Evolutionary conservation across 2,113 vertebrate genomes (phyloP).

Genomic region (Theristicus caerulescens): DNA sequence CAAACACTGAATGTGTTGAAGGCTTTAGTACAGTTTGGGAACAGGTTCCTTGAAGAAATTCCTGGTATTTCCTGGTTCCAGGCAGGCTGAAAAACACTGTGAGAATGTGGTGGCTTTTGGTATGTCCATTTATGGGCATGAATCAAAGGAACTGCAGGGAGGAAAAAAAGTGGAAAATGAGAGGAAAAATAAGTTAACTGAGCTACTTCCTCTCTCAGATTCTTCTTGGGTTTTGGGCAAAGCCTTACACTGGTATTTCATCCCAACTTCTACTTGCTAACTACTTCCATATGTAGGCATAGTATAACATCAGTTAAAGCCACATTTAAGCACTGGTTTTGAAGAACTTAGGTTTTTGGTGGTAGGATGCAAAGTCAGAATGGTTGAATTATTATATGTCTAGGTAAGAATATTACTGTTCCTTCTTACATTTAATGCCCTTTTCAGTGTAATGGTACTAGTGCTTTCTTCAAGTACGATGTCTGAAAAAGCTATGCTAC

Average conservation of each 20-base stretch:
- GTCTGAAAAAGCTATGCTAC: not conserved
- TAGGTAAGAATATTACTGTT: not conserved
- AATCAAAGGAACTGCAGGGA: slow-evolving; percentile 62
- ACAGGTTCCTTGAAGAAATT: slow-evolving; percentile 67
- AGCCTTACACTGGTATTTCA: slow-evolving; percentile 50
- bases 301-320: slow-evolving; percentile 36
- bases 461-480: not conserved
- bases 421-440: not conserved
- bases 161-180: slow-evolving; percentile 68
- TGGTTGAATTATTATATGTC: not conserved
- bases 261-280: slow-evolving; percentile 46
- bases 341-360: not conserved
- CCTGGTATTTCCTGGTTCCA: slow-evolving; percentile 68
- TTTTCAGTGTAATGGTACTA: not conserved
- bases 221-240: slow-evolving; percentile 62
- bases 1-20: not conserved
- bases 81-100: slow-evolving; percentile 65
- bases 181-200: slow-evolving; percentile 70
- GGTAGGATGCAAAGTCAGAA: not conserved
- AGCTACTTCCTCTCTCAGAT: slow-evolving; percentile 64
- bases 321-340: slow-evolving; percentile 38
- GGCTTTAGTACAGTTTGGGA: slow-evolving; percentile 45
- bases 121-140: slow-evolving; percentile 73
- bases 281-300: slow-evolving; percentile 60
- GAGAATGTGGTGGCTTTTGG: slow-evolving; percentile 60